A percentile compares a stretch with the other conserved stretches of the same genome.
These are phyloP conservation scores for Pristiophorus japonicus DNA, from an alignment of 2,113 vertebrate genomes.

Conservation along the genomic window DNA sequence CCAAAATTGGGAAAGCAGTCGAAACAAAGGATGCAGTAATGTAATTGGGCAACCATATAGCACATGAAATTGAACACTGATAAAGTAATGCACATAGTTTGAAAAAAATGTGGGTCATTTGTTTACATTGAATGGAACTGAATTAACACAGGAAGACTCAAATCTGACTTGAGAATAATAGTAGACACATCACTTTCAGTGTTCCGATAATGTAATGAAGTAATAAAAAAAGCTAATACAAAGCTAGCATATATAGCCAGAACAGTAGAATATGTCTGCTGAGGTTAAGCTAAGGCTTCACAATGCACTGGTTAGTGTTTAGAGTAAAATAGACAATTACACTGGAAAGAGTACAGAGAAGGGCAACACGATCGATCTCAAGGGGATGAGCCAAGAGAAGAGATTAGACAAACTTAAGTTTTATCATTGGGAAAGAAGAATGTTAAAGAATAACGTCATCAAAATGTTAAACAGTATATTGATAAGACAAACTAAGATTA, in stretches of 20 bases:
- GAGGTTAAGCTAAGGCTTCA: not conserved
- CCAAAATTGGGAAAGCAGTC: not conserved
- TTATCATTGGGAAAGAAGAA: too few relatives aligned
- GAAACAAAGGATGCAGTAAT: not conserved
- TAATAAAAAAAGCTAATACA: not conserved
- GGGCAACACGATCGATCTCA: too few relatives aligned
- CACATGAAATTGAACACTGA: not conserved
- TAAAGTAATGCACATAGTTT: not conserved
- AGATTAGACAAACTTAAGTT: too few relatives aligned
- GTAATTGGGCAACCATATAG: not conserved
- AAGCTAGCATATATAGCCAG: not conserved
- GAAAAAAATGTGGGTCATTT: not conserved
- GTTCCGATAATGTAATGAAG: not conserved
- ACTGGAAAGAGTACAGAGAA: not conserved
- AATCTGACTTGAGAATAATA: not conserved
- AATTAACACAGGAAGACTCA: not conserved
- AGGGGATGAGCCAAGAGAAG: not conserved
- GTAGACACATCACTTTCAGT: not conserved
- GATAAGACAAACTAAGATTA: not conserved
- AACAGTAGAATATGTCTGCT: not conserved
- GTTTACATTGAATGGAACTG: not conserved
- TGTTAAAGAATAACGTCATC: too few relatives aligned
- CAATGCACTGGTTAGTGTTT: not conserved
- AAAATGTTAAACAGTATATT: not conserved
- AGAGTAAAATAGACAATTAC: not conserved